phyloP scores from a whole-genome alignment of 1,140 invertebrate species.

The Orchesella cincta region DNA sequence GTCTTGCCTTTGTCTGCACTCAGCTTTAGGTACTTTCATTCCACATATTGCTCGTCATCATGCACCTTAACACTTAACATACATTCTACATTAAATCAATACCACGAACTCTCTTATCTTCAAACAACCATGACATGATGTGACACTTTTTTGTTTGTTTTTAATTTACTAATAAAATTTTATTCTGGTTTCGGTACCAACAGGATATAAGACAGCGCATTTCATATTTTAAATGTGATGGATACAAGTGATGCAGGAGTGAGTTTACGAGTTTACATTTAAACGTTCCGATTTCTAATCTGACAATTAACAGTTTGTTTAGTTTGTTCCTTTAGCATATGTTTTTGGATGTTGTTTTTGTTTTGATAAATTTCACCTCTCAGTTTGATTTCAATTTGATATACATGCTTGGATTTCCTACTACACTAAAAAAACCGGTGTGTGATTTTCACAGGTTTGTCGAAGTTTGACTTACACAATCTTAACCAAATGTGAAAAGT shows the following conservation, averaged over 20 bases:
- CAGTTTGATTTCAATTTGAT: background rate
- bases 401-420: background rate
- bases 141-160: no score
- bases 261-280: background rate
- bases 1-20: background rate
- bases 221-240: no score
- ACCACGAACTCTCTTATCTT: background rate
- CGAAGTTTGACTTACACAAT: constrained; percentile 20
- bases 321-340: background rate
- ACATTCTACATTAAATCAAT: background rate
- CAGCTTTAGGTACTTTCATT: background rate
- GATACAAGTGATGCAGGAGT: background rate
- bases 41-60: background rate
- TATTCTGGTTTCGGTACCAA: no score
- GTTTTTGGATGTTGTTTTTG: background rate
- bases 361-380: background rate
- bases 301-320: background rate
- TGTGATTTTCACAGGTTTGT: constrained; percentile 17
- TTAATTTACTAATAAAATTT: no score
- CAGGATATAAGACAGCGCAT: no score
- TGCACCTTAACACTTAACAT: background rate
- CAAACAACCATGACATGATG: no score
- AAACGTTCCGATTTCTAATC: background rate
- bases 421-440: constrained; percentile 14
- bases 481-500: constrained; percentile 1